These are phyloP conservation scores for Tapirus terrestris DNA, from an alignment of 2,113 vertebrate species.

Conservation along the genomic window DNA sequence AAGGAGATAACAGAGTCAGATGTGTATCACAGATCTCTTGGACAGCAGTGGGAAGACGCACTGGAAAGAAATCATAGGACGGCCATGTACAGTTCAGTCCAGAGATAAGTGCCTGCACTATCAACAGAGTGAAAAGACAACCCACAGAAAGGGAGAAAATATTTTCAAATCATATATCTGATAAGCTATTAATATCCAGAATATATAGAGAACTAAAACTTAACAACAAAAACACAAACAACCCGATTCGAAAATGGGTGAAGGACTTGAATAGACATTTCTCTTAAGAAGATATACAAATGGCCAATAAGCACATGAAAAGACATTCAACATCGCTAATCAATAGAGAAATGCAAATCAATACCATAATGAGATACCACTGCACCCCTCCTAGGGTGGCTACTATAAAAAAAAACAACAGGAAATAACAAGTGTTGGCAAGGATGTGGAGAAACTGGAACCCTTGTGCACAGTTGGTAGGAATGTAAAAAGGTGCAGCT, in stretches of 20 bases:
- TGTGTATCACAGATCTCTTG: not conserved
- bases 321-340: not conserved
- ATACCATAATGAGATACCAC: not conserved
- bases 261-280: not conserved
- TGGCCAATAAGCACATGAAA: not conserved
- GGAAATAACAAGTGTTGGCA: not conserved
- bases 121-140: not conserved
- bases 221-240: not conserved
- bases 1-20: not conserved
- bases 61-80: not conserved
- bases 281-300: not conserved
- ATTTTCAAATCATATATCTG: not conserved
- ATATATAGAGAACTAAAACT: not conserved
- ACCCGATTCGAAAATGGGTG: not conserved
- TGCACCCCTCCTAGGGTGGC: not conserved
- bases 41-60: not conserved
- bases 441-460: not conserved
- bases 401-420: not conserved
- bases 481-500: not conserved
- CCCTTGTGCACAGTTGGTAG: not conserved
- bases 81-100: not conserved
- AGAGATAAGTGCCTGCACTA: not conserved
- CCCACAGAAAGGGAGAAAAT: not conserved
- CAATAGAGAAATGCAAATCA: not conserved
- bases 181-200: not conserved